Base-by-base conservation (phyloP, 2,888 invertebrate species). In the Lasioglossum marginatum region DNA sequence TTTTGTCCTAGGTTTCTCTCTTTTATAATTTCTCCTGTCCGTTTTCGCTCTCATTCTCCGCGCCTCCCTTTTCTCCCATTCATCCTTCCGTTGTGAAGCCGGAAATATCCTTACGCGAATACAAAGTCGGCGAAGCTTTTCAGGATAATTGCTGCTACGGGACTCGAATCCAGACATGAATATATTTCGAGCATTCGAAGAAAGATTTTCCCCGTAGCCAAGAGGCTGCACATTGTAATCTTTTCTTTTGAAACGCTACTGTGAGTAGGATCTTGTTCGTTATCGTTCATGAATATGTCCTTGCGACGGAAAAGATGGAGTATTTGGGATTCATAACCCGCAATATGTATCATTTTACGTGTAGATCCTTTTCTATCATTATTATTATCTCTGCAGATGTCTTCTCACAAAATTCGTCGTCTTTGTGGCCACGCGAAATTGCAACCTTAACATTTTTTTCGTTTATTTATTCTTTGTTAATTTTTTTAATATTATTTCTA, bases 71-170 rank as follows among this genome's bases (percentile, higher is more conserved):
- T 48, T 73, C 48, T 31, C 77, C 75, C 57, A 19, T 19, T 79
- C 77, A 40, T 68, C 66, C 77, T 72, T 72, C 74, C 82, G 81
- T 43, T 74, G 70, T 43, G 71, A 81, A 77, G 77, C 76, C 82
- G 77, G 81, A 82, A 87, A 89, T 87, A 90, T 87, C 89, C 88
- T 90, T 87, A 90, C 88, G 90, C 90, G 91, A 82, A 92, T 89
- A 88, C 86, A 91, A 91, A 92, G 91, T 92, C 89, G 90, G 82
- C 83, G 85, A 81, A 91, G 88, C 86, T 90, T 89, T 83, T 83
- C 82, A 86, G 87, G 89, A 93, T 93, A 93, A 93, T 92, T 93
- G 92, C 92, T 89, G 89, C 90, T 89, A 77, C 86, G 85, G 87
- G 89, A 87, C 91, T 88, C 90, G 88, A 88, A 90, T 84, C 84